Evolutionary conservation across 2,888 invertebrate species (phyloP).

Genomic region (Patella depressa): DNA sequence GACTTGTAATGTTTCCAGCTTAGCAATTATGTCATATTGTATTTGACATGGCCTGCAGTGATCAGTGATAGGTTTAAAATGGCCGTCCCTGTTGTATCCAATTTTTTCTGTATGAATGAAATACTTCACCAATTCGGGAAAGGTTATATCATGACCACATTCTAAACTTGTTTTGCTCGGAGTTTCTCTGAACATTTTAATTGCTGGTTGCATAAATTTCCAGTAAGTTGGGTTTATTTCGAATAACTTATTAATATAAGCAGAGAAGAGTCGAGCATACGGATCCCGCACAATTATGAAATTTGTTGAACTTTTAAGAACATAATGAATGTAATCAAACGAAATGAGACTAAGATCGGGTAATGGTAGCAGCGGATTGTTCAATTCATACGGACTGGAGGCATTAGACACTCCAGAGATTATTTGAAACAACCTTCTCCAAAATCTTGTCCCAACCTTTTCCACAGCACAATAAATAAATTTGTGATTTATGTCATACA

Average conservation of each 20-base stretch:
- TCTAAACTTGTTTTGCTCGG: background rate
- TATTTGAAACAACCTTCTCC: background rate
- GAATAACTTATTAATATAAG: background rate
- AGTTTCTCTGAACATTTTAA: background rate
- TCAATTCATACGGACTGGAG: no score
- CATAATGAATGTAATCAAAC: background rate
- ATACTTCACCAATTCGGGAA: background rate
- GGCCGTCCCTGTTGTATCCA: background rate
- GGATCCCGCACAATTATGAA: slow-evolving; percentile 2
- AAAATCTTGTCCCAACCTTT: background rate
- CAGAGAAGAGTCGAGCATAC: background rate
- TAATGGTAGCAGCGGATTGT: no score
- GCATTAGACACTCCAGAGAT: no score
- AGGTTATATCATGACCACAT: background rate
- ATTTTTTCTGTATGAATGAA: background rate
- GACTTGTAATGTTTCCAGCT: background rate
- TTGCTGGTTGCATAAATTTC: background rate
- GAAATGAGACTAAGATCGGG: no score
- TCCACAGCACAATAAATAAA: background rate
- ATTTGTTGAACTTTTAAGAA: background rate
- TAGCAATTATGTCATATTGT: background rate
- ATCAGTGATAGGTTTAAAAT: slow-evolving; percentile 2
- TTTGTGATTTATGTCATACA: background rate
- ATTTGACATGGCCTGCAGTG: background rate
- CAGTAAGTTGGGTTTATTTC: background rate